phyloP scores from a whole-genome alignment of 2,888 invertebrate genomes.

The Lymantria dispar region DNA sequence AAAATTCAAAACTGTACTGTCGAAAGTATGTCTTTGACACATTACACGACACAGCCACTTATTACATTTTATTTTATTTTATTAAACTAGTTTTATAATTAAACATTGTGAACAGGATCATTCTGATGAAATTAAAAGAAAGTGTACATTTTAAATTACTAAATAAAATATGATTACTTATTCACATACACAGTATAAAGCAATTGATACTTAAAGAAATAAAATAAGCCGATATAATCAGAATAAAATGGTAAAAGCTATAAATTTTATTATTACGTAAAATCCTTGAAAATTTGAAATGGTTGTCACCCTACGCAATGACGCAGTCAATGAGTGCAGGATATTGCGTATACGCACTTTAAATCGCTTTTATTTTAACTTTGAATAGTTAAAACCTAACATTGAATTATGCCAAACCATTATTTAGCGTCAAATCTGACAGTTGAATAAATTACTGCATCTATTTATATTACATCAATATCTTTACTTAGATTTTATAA shows the following conservation, averaged over 20 bases:
- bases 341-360: conserved; percentile 54
- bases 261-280: not conserved
- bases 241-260: not conserved
- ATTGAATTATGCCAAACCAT: not conserved
- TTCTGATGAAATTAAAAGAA: not conserved
- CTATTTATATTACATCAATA: no score
- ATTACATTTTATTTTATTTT: no score
- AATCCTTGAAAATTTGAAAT: not conserved
- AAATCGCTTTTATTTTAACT: conserved; percentile 38
- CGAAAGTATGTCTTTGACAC: no score
- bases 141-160: not conserved
- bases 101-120: no score
- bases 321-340: conserved; percentile 39
- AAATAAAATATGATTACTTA: not conserved
- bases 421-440: not conserved
- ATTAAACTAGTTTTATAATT: no score
- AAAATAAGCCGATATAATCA: not conserved
- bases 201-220: not conserved
- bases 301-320: conserved; percentile 31
- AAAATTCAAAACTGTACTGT: no score
- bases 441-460: no score
- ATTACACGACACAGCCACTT: no score
- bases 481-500: no score
- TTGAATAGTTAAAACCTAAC: conserved; percentile 16
- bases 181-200: not conserved